A percentile compares a stretch with the other conserved stretches of the same genome.
These are phyloP conservation scores for Hydrotaea diabolus DNA, from an alignment of 2,888 invertebrate species.

Conservation along the genomic window DNA sequence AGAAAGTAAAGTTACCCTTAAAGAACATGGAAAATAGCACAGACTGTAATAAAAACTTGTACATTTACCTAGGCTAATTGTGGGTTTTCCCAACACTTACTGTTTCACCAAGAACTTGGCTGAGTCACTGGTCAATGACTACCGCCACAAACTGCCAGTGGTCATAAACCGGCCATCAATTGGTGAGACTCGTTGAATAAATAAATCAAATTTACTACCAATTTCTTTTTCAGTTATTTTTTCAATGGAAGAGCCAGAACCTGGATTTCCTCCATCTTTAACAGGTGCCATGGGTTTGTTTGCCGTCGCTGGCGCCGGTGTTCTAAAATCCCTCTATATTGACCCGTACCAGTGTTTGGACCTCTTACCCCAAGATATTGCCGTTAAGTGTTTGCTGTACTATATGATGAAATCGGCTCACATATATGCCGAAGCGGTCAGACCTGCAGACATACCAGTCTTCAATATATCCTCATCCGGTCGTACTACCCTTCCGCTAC, in stretches of 20 bases:
- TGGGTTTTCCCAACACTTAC: conserved; percentile 90
- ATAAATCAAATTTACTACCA: too few relatives aligned
- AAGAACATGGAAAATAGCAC: background rate
- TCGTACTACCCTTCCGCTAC: too few relatives aligned
- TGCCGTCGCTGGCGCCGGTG: conserved; percentile 72
- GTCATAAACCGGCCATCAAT: conserved; percentile 94
- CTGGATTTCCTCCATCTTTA: conserved; percentile 73
- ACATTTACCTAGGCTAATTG: conserved; percentile 68
- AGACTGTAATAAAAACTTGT: background rate
- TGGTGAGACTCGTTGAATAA: conserved; percentile 82
- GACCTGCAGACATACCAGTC: too few relatives aligned
- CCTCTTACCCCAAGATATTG: conserved; percentile 73
- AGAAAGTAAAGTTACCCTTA: conserved; percentile 72
- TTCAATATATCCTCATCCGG: conserved; percentile 57
- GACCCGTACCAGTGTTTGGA: conserved; percentile 68
- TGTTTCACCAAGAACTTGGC: conserved; percentile 94
- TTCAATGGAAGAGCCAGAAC: conserved; percentile 72
- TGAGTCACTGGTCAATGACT: conserved; percentile 89
- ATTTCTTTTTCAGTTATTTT: conserved; percentile 73
- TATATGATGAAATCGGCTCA: conserved; percentile 22
- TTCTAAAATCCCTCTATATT: conserved; percentile 72
- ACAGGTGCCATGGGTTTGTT: conserved; percentile 75
- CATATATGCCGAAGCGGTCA: conserved; percentile 10
- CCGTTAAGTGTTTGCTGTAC: conserved; percentile 66
- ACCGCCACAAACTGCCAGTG: conserved; percentile 85